Percentiles rank a stretch among this genome's conserved stretches.
Conservation (phyloP, 2,113 vertebrate genomes). For the Sturnus vulgaris region DNA sequence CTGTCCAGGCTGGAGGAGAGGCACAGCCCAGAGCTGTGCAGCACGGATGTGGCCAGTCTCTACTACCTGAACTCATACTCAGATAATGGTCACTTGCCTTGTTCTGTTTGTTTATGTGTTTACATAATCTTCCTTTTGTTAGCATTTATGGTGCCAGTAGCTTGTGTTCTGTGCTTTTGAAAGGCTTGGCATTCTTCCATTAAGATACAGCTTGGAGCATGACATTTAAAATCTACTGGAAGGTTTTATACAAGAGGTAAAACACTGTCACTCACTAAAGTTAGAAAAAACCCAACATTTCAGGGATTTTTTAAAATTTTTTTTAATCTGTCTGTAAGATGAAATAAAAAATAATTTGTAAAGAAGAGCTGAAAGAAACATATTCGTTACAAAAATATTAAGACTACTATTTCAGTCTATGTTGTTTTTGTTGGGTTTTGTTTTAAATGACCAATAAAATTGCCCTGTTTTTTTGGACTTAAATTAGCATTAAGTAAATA, state of each 20-base stretch:
- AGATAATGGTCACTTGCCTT: not conserved
- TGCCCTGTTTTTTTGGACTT: not conserved
- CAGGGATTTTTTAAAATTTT: too few relatives aligned
- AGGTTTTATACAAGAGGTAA: not conserved
- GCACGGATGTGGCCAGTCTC: not conserved
- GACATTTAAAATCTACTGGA: not conserved
- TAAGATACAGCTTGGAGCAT: not conserved
- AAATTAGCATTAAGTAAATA: not conserved
- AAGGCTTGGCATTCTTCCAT: not conserved
- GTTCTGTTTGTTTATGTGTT: not conserved
- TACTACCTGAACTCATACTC: not conserved
- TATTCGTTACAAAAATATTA: not conserved
- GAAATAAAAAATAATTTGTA: not conserved
- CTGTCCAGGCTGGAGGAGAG: not conserved
- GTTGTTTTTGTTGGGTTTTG: not conserved
- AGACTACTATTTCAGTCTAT: not conserved
- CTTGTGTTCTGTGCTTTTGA: not conserved
- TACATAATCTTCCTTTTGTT: not conserved
- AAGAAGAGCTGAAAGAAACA: not conserved
- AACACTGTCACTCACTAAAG: not conserved
- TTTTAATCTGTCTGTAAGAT: not conserved
- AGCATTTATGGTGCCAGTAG: not conserved
- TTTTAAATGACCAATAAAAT: not conserved
- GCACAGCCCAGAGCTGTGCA: not conserved
- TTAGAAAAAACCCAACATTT: accelerated